Evolutionary conservation across 2,888 invertebrate species (phyloP), one percentile per base, ranked within the genome.

Genomic region (Acheta domesticus): DNA sequence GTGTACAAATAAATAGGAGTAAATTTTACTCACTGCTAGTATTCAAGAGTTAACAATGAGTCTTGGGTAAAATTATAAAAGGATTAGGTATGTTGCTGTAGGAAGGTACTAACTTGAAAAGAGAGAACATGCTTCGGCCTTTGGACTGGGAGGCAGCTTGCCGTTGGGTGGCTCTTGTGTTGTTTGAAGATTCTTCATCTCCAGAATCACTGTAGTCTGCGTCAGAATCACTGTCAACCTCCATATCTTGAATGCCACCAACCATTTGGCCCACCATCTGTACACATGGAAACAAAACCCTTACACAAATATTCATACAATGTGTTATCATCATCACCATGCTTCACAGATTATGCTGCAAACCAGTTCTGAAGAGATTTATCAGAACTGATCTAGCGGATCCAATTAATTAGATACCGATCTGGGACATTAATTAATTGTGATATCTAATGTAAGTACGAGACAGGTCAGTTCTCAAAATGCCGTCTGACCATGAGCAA

Each of bases 241-340:
- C 94, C 83, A 96, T 86, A 85, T 96, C 95, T 77, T 91, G 93
- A 83, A 96, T 94, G 16, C 91, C 91, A 20, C 96, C 96, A 83
- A 92, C 90, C 95, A 96, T 95, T 85, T 92, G 91, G 20, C 96
- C 96, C 82, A 96, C 91, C 86, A 96, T 89, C 92, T 93, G 84
- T 12, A 85, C 83, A 36, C 36, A 36, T 36, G 8, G 36, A 36
- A 78, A 36, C 21, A n/a, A 21, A 76, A n/a, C 20, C 11, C 12
- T 76, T 36, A 12, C 23, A 20, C 23, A 36, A 2, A n/a, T 16
- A 36, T 21, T 36, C n/a, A n/a, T 1, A 74, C 74, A 74, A 8
- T n/a, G n/a, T 11, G n/a, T 74, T 11, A 11, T n/a, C 8, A 74
- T 74, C 8, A n/a, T n/a, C 11, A 73, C 19, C 74, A n/a, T 20